Evolutionary conservation across 1,140 invertebrate genomes (phyloP).

Genomic region (Telenomus remus): DNA sequence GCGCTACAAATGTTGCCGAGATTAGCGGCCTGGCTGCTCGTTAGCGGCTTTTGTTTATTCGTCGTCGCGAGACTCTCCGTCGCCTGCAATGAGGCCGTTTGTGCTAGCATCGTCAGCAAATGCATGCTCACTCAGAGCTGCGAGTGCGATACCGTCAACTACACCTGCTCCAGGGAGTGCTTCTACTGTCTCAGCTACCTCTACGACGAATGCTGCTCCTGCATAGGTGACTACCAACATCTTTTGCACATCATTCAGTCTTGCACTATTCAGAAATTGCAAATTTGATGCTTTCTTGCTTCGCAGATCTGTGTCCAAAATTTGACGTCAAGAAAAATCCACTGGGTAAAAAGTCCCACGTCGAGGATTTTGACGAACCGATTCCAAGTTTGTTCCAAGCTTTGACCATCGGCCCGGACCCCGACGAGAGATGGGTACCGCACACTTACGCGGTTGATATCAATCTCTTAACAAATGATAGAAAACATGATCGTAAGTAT

Average conservation of each 20-base stretch:
- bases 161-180: constrained; percentile 94
- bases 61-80: constrained; percentile 52
- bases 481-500: constrained; percentile 46
- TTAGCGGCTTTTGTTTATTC: constrained; percentile 10
- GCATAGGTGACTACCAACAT: constrained; percentile 84
- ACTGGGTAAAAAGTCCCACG: constrained; percentile 84
- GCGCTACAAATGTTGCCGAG: constrained; percentile 33
- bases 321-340: constrained; percentile 80
- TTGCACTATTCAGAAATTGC: no score
- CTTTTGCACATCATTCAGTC: no score
- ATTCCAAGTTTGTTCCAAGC: constrained; percentile 86
- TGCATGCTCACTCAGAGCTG: constrained; percentile 96
- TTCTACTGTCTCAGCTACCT: constrained; percentile 90
- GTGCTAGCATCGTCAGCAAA: constrained; percentile 95
- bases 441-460: constrained; percentile 83
- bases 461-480: constrained; percentile 29
- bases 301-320: constrained; percentile 87
- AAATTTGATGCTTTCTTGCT: neutral
- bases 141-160: constrained; percentile 91
- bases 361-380: constrained; percentile 85
- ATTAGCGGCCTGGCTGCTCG: constrained; percentile 17
- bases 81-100: constrained; percentile 91
- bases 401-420: constrained; percentile 84
- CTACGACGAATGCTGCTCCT: constrained; percentile 95
- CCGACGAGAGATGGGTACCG: constrained; percentile 81